Evolutionary conservation across 2,888 invertebrate species (phyloP), one percentile per base, ranked within the genome.

Genomic region (Athalia cordata): DNA sequence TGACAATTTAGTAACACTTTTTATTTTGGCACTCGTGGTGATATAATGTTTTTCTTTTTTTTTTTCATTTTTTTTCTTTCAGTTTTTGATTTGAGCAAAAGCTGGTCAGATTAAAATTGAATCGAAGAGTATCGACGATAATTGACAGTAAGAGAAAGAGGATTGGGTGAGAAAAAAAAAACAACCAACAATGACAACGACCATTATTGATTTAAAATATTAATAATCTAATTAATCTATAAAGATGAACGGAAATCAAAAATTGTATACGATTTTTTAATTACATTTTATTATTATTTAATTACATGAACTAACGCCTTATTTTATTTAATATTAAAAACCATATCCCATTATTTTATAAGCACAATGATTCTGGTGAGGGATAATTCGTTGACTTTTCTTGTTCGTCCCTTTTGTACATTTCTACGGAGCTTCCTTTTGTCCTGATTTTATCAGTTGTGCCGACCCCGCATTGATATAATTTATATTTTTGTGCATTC

Each of bases 251-350:
- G 85, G 85, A 87, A 87, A 88, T 88, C 86, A 86, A 88, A 29
- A 88, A 89, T 88, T 89, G 89, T 89, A 89, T 89, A 89, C 89
- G 89, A 89, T 86, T 89, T 89, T 78, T 88, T 88, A 89, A 89
- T 75, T 89, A 89, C 87, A 89, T 83, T 88, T 88, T 88, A 88
- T 87, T 88, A 89, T 88, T 88, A 88, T 88, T 89, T 88, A 88
- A 83, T 81, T 80, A n/a, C 13, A 13, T 13, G 4, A 7, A 13
- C 45, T 68, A 43, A 52, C 68, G 68, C 47, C 55, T 70, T 59
- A 55, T 68, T 45, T 81, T 80, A 81, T 81, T 80, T 45, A 0
- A 29, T 29, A 29, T 29, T 29, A 29, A 29, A 29, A 29, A 29
- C 29, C 29, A 29, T 29, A 29, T 29, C 29, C 29, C 29, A 29